Evolutionary conservation across 2,797 vertebrate species (phyloP), one percentile per base, ranked within the genome.

Genomic region (Lagodon rhomboides): DNA sequence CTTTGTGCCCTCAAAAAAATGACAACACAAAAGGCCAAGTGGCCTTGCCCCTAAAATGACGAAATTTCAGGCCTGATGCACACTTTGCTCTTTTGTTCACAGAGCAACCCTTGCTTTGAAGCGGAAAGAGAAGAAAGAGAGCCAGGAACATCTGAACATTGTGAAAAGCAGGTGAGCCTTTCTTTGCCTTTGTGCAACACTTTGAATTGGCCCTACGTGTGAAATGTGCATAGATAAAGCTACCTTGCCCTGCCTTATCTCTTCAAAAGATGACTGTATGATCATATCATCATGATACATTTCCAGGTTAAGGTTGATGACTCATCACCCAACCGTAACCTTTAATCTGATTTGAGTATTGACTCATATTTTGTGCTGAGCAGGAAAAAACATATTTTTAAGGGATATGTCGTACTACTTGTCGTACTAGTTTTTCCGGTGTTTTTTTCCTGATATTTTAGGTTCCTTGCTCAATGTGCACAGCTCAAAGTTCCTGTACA

Each of bases 91-190:
- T 38, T 38, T 38, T 87, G 20, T 83, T 87, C n/a, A 76, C 85
- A 96, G 95, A 74, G 83, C 90, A 78, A 88, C 91, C 61, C 85
- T 96, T 64, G 59, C 85, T 68, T 49, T 85, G 81, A 93, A 47
- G 74, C 20, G 4, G 22, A 85, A 68, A 47, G 79, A 92, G 25
- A 95, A 92, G 85, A 91, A 92, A 5, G 93, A 93, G 70, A 82
- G 59, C 34, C 95, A 95, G 82, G 90, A 92, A 68, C 95, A 96
- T 89, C 86, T 96, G 20, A 95, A 95, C 85, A 79, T 43, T 7
- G 16, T 96, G 6, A 96, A 94, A 91, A 87, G 79, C 10, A 90
- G 89, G 95, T 95, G 41, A 93, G 85, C 38, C 10, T 8, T 38
- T 38, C 6, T 38, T 38, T 49, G 17, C 13, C 23, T 16, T 4